Conservation (phyloP, 2,797 vertebrate species). For the Acrocephalus scirpaceus region DNA sequence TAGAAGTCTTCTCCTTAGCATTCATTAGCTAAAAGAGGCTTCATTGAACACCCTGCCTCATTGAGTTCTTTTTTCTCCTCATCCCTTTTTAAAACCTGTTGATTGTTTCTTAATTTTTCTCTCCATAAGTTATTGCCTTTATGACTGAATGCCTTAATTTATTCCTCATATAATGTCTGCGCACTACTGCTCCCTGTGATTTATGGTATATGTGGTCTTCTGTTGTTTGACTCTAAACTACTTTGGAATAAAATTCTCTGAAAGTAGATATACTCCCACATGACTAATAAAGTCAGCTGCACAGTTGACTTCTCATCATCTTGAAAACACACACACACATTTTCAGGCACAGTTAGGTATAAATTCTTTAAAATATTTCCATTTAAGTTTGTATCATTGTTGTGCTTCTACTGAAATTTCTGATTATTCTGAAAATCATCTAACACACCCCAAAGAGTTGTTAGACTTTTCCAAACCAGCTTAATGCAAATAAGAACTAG, state of each 20-base stretch:
- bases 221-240: slow-evolving; percentile 17
- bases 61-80: not conserved
- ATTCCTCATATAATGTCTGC: not conserved
- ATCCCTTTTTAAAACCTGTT: slow-evolving; percentile 29
- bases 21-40: not conserved
- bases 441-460: fast-evolving
- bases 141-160: slow-evolving; percentile 38
- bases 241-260: not conserved
- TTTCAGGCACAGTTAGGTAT: not conserved
- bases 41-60: slow-evolving; percentile 13
- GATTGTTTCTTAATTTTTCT: slow-evolving; percentile 55
- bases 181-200: slow-evolving; percentile 5
- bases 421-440: not conserved
- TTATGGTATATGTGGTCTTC: not conserved
- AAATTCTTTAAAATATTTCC: not conserved
- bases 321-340: not conserved
- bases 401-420: not conserved
- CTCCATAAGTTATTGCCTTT: slow-evolving; percentile 24
- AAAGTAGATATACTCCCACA: not conserved
- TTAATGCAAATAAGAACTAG: not conserved
- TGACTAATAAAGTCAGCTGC: not conserved
- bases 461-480: not conserved
- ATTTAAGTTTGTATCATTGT: not conserved
- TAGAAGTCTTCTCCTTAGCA: not conserved
- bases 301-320: not conserved